A percentile compares a stretch with the other conserved stretches of the same genome.
These are phyloP conservation scores for Galago senegalensis DNA, from an alignment of 2,797 vertebrate species.

Conservation along the genomic window DNA sequence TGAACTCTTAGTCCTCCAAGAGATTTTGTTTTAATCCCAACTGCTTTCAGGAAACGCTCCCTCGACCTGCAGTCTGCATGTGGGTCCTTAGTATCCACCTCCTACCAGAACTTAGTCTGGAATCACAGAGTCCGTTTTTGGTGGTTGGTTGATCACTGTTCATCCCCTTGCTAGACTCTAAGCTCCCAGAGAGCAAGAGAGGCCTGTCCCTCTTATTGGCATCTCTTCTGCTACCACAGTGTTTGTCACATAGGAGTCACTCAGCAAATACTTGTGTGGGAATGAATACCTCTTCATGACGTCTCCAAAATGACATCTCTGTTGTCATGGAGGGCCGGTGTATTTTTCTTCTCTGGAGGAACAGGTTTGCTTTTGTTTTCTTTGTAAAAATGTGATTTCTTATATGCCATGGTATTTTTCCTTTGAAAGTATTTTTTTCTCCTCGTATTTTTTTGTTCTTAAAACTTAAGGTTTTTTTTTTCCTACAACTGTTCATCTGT, in stretches of 20 bases:
- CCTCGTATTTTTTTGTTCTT: neutral
- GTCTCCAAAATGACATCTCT: neutral
- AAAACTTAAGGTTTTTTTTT: neutral
- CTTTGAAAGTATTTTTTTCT: constrained; percentile 7
- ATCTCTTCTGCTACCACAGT: neutral
- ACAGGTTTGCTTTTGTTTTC: neutral
- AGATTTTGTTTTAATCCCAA: neutral
- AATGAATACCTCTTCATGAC: neutral
- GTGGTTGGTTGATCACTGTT: neutral
- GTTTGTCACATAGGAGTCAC: neutral
- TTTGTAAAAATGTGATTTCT: constrained; percentile 47
- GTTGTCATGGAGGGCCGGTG: neutral
- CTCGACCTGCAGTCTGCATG: neutral
- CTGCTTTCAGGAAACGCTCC: neutral
- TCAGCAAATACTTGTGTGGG: neutral
- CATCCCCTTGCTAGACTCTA: neutral
- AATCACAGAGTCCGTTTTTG: neutral
- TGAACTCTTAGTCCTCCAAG: neutral
- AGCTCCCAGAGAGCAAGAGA: neutral
- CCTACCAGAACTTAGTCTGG: neutral
- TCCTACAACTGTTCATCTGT: neutral
- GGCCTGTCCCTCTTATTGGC: neutral
- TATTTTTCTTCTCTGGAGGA: neutral
- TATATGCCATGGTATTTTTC: neutral
- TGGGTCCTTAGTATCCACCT: neutral